Base-by-base conservation (phyloP, 64 coral and sea anemone genomes). In the Stichodactyla mertensii region DNA sequence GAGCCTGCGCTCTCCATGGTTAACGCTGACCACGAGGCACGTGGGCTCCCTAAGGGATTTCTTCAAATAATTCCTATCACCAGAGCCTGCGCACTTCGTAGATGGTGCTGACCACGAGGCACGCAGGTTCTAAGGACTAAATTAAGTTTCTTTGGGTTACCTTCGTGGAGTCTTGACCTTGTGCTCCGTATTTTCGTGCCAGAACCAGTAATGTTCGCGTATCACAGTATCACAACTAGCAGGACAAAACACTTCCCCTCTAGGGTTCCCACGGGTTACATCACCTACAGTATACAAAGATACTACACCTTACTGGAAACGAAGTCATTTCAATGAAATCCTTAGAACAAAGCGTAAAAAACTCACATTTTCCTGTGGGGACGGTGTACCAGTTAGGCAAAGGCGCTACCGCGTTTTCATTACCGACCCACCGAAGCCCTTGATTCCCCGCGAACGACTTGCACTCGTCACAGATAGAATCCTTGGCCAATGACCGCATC, bases 371-470 rank as follows among this genome's bases (percentile, higher is more conserved):
- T 85, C 91, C 94, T 15, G 92, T 86, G 18, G 85, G 87, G 9
- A 96, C 91, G 52, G 94, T 36, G 31, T 96, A 96, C 94, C 94
- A 96, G 80, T 96, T 92, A 7, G 94, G 94, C 23, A 96, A 82
- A 22, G 91, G 88, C 18, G 94, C 87, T 15, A 88, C 10, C 7
- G 94, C 94, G 69, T 96, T 83, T 58, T 96, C 94, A 84, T 92
- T 96, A 12, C 94, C 94, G 80, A 93, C 94, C 94, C 94, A 96
- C 59, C 91, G 85, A 85, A 93, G 60, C 2, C 94, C 94, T 78
- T 96, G 87, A 45, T 93, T 10, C 1, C 94, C 90, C 7, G 94
- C 91, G 85, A 96, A 93, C 0, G 94, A 92, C 16, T 91, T 91
- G 6, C 94, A 96, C 51, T 96, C 94, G 52, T 96, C 94, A 24